These are phyloP conservation scores for Pelecanoides urinatrix DNA, from an alignment of 2,113 vertebrate species.

Conservation along the genomic window DNA sequence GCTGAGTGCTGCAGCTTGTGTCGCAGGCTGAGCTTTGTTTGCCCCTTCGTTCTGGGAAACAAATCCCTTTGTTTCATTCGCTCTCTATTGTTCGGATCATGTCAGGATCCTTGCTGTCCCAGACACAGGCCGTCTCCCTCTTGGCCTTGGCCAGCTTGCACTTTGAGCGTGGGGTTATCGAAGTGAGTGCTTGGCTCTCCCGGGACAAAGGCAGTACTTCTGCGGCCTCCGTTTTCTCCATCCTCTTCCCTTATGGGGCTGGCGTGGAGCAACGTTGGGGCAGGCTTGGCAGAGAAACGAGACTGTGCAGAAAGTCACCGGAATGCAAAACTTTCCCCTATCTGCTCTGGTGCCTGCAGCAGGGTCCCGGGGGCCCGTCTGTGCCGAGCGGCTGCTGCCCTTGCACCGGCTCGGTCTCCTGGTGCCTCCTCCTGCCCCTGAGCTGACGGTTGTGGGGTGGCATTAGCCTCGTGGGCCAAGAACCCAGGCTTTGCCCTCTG, in stretches of 20 bases:
- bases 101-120: neutral
- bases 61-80: neutral
- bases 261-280: neutral
- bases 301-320: neutral
- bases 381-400: neutral
- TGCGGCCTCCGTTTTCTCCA: neutral
- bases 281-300: neutral
- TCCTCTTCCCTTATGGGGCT: neutral
- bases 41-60: neutral
- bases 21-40: slow-evolving; percentile 69
- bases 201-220: neutral
- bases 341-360: neutral
- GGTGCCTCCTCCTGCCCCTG: neutral
- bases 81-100: neutral
- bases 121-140: neutral
- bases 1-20: neutral
- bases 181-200: neutral
- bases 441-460: neutral
- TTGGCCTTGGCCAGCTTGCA: neutral
- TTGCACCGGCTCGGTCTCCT: neutral
- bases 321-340: neutral
- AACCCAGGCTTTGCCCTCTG: neutral
- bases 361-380: fast-evolving
- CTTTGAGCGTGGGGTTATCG: neutral
- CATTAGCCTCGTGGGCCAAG: neutral